Evolutionary conservation across 2,888 invertebrate genomes (phyloP).

Genomic region (Nasonovia ribisnigri): DNA sequence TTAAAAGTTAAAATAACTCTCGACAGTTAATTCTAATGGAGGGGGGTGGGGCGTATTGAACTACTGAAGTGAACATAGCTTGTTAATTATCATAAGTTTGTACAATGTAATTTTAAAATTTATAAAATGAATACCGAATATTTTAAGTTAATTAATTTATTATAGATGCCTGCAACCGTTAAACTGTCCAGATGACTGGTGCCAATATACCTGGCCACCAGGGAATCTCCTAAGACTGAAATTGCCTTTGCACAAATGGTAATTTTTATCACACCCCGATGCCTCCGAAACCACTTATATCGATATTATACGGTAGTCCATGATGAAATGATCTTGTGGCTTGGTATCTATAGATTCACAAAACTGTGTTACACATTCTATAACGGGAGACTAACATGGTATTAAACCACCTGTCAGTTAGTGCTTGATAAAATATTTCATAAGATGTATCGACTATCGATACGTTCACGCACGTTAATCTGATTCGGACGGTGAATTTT

Average conservation of each 20-base stretch:
- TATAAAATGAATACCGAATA: background rate
- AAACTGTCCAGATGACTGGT: background rate
- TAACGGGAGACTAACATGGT: background rate
- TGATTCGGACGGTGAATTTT: background rate
- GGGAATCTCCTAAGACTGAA: background rate
- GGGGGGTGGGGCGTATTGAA: background rate
- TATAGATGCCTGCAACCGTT: background rate
- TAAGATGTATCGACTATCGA: background rate
- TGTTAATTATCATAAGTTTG: too few relatives aligned
- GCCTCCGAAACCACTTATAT: background rate
- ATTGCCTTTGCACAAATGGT: background rate
- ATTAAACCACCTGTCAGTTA: background rate
- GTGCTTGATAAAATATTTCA: background rate
- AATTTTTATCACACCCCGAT: background rate
- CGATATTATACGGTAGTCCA: background rate
- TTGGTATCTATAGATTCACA: background rate
- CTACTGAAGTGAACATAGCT: too few relatives aligned
- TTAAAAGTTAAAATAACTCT: background rate
- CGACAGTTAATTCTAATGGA: background rate
- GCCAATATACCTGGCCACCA: background rate
- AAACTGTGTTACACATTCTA: background rate
- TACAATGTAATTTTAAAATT: background rate
- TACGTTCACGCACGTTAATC: background rate
- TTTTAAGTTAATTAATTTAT: background rate
- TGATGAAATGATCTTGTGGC: background rate